Evolutionary conservation across 2,888 invertebrate genomes (phyloP).

Genomic region (Brassicogethes aeneus): DNA sequence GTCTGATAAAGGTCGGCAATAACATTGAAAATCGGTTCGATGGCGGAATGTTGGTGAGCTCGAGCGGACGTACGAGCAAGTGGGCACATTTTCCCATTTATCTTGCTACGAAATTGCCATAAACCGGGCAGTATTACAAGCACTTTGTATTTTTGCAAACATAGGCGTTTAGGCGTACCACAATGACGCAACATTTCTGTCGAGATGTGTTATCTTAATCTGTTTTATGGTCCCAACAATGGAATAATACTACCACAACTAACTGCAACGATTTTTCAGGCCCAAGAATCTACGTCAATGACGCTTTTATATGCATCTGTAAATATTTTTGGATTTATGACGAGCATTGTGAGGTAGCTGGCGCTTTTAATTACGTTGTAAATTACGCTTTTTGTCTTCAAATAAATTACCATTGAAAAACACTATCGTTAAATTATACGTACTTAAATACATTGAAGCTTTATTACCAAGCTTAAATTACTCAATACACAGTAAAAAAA

Average conservation of each 20-base stretch:
- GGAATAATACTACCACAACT: constrained; percentile 9
- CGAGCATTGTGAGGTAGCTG: background rate
- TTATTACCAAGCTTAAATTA: too few relatives aligned
- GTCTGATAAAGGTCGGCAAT: background rate
- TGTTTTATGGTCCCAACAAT: constrained; percentile 20
- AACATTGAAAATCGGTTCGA: background rate
- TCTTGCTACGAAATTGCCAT: background rate
- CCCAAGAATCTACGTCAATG: background rate
- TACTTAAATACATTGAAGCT: too few relatives aligned
- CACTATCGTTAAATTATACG: too few relatives aligned
- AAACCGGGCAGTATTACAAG: background rate
- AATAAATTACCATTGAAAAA: too few relatives aligned
- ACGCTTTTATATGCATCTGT: background rate
- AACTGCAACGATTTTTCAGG: background rate
- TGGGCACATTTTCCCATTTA: constrained; percentile 1
- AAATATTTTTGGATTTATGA: background rate
- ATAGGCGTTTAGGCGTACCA: constrained; percentile 17
- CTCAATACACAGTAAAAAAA: too few relatives aligned
- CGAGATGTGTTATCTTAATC: constrained; percentile 24
- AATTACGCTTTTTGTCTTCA: background rate
- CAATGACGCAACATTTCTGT: constrained; percentile 24
- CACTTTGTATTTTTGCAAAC: background rate
- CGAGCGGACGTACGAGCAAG: background rate
- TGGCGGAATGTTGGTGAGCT: background rate
- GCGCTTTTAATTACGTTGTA: background rate